A percentile compares a stretch with the other conserved stretches of the same genome.
Evolutionary conservation across 1,140 invertebrate genomes (phyloP).

Genomic region (Diachasmimorpha longicaudata): DNA sequence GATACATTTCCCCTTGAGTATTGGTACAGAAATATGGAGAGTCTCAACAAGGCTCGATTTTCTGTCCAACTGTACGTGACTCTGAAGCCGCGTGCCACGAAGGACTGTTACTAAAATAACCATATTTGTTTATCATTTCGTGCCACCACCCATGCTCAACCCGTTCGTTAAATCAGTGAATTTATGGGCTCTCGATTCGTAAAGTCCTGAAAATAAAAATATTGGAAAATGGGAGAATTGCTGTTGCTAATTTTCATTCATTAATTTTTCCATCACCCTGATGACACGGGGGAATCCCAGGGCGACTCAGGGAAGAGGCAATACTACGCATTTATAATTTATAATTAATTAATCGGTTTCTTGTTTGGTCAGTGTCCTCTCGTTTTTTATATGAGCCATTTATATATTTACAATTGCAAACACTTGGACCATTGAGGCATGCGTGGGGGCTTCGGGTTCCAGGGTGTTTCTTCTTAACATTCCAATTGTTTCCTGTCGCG

Average conservation of each 20-base stretch:
- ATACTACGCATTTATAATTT: too few relatives aligned
- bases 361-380: too few relatives aligned
- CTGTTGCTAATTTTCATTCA: not conserved
- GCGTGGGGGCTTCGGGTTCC: not conserved
- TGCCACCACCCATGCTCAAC: conserved; percentile 18
- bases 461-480: conserved; percentile 8
- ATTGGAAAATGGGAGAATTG: not conserved
- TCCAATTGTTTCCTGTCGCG: conserved; percentile 12
- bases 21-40: conserved; percentile 25
- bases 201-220: not conserved
- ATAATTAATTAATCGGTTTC: too few relatives aligned
- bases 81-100: conserved; percentile 11
- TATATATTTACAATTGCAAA: too few relatives aligned
- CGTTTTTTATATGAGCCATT: too few relatives aligned
- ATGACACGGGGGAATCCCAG: too few relatives aligned
- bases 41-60: conserved; percentile 37
- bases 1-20: conserved; percentile 27
- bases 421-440: too few relatives aligned
- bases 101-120: conserved; percentile 31
- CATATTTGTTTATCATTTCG: conserved; percentile 33
- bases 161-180: conserved; percentile 14
- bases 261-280: not conserved
- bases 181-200: conserved; percentile 11
- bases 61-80: conserved; percentile 34
- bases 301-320: too few relatives aligned